Conservation (phyloP, 1,140 invertebrate species). For the Ips nitidus region DNA sequence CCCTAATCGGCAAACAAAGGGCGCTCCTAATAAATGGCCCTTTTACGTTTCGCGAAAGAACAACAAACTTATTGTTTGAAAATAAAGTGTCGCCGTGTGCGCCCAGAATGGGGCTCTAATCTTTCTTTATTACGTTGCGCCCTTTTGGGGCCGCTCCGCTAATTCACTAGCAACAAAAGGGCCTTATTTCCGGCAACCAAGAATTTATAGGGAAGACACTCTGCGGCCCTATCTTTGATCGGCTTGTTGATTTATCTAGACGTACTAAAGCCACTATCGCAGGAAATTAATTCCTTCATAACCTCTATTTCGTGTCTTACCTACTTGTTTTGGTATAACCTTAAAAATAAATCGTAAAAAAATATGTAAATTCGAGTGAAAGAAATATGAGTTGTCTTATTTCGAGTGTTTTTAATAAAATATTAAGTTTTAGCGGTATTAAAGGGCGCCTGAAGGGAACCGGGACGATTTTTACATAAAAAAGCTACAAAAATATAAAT, state of each 20-base stretch:
- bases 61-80: conserved; percentile 21
- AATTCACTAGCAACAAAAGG: conserved; percentile 15
- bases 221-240: neutral
- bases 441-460: neutral
- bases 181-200: conserved; percentile 2
- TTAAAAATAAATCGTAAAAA: too few species aligned
- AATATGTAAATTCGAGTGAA: too few species aligned
- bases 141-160: neutral
- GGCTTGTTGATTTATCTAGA: neutral
- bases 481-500: conserved; percentile 37
- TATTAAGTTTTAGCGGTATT: too few species aligned
- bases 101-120: conserved; percentile 8
- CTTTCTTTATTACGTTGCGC: conserved; percentile 12
- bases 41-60: conserved; percentile 6
- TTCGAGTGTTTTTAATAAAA: too few species aligned
- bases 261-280: neutral
- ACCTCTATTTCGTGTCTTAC: too few species aligned
- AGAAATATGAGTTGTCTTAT: too few species aligned
- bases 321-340: too few species aligned
- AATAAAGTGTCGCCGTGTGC: conserved; percentile 15
- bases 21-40: neutral
- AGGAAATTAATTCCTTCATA: neutral
- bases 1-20: conserved; percentile 1
- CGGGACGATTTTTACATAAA: conserved; percentile 13
- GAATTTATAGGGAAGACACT: conserved; percentile 3